Base-by-base conservation (phyloP, 2,888 invertebrate genomes). In the Itoplectis maculator region DNA sequence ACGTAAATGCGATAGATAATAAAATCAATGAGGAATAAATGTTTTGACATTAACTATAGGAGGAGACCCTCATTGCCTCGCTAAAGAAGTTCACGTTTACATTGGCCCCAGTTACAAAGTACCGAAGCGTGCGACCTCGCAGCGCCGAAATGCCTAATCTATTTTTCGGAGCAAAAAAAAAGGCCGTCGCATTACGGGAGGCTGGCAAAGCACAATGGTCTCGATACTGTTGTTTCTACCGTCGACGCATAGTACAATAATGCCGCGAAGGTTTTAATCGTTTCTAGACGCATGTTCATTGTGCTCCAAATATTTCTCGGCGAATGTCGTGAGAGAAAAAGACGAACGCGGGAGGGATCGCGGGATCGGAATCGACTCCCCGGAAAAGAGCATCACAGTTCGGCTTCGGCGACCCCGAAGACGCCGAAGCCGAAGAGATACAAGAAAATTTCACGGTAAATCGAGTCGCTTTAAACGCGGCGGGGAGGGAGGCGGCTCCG, bases 371-470 rank as follows among this genome's bases (percentile, higher is more conserved):
- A 8, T 73, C 82, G 81, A 82, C 82, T 74, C 78, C 84, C 85
- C 77, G 85, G 66, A 88, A 88, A 88, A 87, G 88, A 88, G 82
- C 88, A 88, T 88, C 87, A 84, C 68, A 68, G 65, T 59, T n/a
- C 54, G 35, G 18, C 20, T 37, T n/a, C n/a, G n/a, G n/a, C 69
- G 18, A 42, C 23, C 9, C 40, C 40, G 56, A 72, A 65, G 35
- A 45, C 56, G 23, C 47, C 42, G 20, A 45, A 37, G 29, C 18
- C 8, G 20, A 4, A n/a, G 35, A 68, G 54, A 51, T 75, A 51
- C 47, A 29, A 65, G 45, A 63, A 84, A 84, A 86, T 89, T 89
- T 89, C 86, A 89, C 87, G 89, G 86, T 89, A 88, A 89, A 89
- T 89, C 88, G 86, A 88, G 81, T 85, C 83, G 81, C 75, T 82